Evolutionary conservation across 2,797 vertebrate genomes (phyloP).

Genomic region (Monodelphis domestica): DNA sequence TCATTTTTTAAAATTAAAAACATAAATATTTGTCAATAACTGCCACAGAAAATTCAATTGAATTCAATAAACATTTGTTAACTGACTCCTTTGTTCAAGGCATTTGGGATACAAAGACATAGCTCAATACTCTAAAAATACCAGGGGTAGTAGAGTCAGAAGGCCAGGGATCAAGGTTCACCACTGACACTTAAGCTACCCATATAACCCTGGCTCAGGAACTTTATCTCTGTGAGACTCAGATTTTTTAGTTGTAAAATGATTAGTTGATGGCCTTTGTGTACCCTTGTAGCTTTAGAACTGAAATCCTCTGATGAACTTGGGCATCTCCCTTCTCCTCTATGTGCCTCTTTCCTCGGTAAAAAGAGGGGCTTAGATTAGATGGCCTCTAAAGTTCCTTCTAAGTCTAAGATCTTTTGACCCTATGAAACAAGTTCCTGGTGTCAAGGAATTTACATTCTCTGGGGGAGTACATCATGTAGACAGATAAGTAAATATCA

Average conservation of each 20-base stretch:
- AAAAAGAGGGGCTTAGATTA: not conserved
- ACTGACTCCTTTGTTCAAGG: not conserved
- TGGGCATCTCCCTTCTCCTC: not conserved
- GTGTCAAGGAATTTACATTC: not conserved
- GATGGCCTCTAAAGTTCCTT: not conserved
- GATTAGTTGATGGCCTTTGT: not conserved
- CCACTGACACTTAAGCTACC: not conserved
- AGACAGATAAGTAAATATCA: too few relatives aligned
- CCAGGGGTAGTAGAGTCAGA: not conserved
- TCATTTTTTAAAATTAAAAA: not conserved
- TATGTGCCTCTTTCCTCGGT: not conserved
- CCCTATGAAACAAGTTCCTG: not conserved
- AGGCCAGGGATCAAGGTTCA: not conserved
- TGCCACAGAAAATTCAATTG: not conserved
- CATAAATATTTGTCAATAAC: not conserved
- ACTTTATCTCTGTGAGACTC: not conserved
- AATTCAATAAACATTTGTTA: not conserved
- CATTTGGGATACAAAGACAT: not conserved
- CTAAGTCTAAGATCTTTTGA: not conserved
- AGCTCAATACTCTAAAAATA: not conserved
- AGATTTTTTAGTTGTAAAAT: not conserved
- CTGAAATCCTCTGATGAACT: not conserved
- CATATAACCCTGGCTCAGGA: not conserved
- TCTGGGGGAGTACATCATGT: not conserved
- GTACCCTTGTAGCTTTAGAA: not conserved